These are phyloP conservation scores for Metellina segmentata DNA, from an alignment of 2,888 invertebrate species.

Conservation along the genomic window DNA sequence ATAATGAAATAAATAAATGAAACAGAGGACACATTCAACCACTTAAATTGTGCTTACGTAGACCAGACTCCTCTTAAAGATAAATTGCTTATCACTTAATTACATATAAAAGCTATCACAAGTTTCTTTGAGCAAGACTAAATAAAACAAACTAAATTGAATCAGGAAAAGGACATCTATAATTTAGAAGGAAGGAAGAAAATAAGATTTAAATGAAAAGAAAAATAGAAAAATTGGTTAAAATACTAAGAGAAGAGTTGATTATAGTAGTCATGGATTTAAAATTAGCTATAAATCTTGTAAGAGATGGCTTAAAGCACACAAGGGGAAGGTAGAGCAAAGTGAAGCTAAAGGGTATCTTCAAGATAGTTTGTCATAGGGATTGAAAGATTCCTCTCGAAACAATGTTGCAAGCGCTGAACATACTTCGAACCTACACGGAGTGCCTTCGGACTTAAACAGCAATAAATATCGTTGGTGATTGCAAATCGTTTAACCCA, in stretches of 20 bases:
- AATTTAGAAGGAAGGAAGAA: background rate
- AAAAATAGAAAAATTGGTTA: background rate
- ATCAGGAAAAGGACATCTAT: background rate
- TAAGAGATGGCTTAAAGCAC: too few species aligned
- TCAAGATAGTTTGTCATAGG: background rate
- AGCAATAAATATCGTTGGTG: background rate
- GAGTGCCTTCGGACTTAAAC: background rate
- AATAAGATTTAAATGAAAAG: background rate
- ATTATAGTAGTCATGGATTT: background rate
- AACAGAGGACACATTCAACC: constrained; percentile 18
- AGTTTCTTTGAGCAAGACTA: constrained; percentile 29
- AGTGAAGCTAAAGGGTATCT: background rate
- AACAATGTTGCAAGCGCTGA: background rate
- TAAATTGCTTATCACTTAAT: background rate
- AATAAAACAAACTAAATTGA: constrained; percentile 6
- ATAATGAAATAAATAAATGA: constrained; percentile 29
- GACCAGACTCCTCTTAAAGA: constrained; percentile 31
- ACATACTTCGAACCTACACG: background rate
- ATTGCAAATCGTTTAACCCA: background rate
- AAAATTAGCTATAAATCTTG: background rate
- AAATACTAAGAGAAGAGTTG: background rate
- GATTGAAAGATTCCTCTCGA: background rate
- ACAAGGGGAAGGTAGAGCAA: too few species aligned
- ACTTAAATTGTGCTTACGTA: constrained; percentile 26
- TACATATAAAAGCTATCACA: constrained; percentile 46